Evolutionary conservation across 2,113 vertebrate species (phyloP).

Genomic region (Sinocyclocheilus grahami): DNA sequence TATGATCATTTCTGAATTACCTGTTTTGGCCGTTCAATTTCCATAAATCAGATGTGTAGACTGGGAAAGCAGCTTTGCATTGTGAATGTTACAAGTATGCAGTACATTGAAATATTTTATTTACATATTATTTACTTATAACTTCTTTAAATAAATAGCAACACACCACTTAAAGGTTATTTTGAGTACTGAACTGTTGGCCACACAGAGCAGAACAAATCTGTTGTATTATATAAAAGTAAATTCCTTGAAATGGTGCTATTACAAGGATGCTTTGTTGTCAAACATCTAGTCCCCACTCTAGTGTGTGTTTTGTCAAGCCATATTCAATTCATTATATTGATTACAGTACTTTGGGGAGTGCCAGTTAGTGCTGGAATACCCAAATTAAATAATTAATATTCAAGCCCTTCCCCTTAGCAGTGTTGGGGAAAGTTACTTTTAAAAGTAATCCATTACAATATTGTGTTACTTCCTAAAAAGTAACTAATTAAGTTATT

Average conservation of each 20-base stretch:
- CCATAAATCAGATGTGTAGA: not conserved
- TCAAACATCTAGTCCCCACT: constrained; percentile 26
- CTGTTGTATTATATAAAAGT: not conserved
- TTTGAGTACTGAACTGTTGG: not conserved
- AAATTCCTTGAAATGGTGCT: constrained; percentile 2
- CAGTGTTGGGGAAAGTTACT: too few relatives aligned
- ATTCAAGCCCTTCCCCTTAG: constrained; percentile 35
- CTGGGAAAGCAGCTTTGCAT: not conserved
- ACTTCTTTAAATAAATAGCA: not conserved
- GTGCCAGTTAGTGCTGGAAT: constrained; percentile 32
- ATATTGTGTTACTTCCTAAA: too few relatives aligned
- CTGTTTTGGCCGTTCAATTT: not conserved
- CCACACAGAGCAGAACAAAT: not conserved
- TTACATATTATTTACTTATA: not conserved
- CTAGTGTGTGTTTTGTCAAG: constrained; percentile 35
- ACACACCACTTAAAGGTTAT: not conserved
- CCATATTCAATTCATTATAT: constrained; percentile 50
- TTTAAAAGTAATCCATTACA: too few relatives aligned
- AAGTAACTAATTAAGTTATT: too few relatives aligned
- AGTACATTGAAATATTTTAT: not conserved
- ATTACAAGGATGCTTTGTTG: constrained; percentile 6
- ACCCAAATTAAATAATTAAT: constrained; percentile 46
- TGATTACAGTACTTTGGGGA: constrained; percentile 47
- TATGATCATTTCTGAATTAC: not conserved
- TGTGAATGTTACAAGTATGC: not conserved